Conservation (phyloP, 1,140 invertebrate species). For the Drosophila gunungcola region DNA sequence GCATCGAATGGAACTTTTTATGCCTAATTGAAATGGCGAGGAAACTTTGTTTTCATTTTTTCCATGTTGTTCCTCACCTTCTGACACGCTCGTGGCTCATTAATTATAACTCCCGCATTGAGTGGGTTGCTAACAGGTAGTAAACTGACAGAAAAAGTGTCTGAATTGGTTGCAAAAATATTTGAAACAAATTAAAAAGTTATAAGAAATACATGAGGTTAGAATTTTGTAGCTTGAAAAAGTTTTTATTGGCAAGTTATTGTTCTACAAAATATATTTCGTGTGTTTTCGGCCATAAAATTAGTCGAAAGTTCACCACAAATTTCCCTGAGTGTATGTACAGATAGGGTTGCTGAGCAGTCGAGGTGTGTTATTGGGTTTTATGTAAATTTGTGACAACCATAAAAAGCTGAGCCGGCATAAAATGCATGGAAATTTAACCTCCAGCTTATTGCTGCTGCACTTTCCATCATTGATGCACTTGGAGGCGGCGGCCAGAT, state of each 20-base stretch:
- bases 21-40: constrained; percentile 76
- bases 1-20: constrained; percentile 61
- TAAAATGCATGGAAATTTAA: constrained; percentile 58
- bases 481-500: constrained; percentile 28
- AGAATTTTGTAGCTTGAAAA: not conserved
- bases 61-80: constrained; percentile 56
- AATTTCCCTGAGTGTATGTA: constrained; percentile 10
- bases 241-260: too few species aligned
- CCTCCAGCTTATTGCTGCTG: constrained; percentile 38
- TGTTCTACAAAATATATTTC: too few species aligned
- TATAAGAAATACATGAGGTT: not conserved
- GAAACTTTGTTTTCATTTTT: constrained; percentile 55
- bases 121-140: constrained; percentile 74
- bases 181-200: not conserved
- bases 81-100: constrained; percentile 76
- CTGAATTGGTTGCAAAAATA: not conserved
- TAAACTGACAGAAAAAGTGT: constrained; percentile 23
- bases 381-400: constrained; percentile 58
- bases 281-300: too few species aligned
- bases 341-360: constrained; percentile 58
- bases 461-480: constrained; percentile 42
- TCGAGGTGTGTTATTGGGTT: constrained; percentile 26
- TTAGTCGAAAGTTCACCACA: not conserved
- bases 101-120: constrained; percentile 71
- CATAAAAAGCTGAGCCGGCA: constrained; percentile 59